A percentile compares a stretch with the other conserved stretches of the same genome.
Evolutionary conservation across 2,797 vertebrate genomes (phyloP).

Genomic region (Pelobates cultripes): DNA sequence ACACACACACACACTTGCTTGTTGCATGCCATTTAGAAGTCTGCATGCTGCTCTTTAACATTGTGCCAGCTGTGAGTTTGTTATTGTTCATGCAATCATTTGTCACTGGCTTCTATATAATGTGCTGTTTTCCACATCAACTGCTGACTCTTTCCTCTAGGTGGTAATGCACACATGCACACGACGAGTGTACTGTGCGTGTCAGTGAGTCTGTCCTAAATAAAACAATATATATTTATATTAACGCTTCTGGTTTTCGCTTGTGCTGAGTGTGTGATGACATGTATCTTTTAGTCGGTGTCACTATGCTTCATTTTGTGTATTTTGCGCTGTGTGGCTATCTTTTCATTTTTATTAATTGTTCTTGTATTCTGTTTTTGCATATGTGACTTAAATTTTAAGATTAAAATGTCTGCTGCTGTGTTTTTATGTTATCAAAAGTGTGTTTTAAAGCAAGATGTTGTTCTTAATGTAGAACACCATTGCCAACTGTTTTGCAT

Average conservation of each 20-base stretch:
- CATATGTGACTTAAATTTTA: neutral
- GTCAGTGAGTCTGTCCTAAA: neutral
- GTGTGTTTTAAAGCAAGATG: neutral
- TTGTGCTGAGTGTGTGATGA: neutral
- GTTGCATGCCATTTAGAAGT: conserved; percentile 28
- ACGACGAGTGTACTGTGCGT: conserved; percentile 4
- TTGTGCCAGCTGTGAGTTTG: conserved; percentile 3
- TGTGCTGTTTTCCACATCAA: conserved; percentile 29
- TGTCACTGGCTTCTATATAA: conserved; percentile 3
- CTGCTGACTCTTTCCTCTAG: conserved; percentile 11
- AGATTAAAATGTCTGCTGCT: neutral
- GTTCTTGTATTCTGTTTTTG: neutral
- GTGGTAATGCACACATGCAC: conserved; percentile 14
- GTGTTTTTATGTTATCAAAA: neutral
- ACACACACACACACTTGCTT: neutral
- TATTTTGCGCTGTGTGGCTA: neutral
- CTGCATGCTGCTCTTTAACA: conserved; percentile 11
- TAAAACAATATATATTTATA: neutral
- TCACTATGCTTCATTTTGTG: too few relatives aligned
- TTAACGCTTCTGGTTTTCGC: neutral
- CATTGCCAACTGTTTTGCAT: neutral
- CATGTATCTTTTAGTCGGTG: neutral
- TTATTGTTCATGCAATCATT: conserved; percentile 35
- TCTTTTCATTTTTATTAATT: neutral
- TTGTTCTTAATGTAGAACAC: neutral